Evolutionary conservation across 2,888 invertebrate species (phyloP), one percentile per base, ranked within the genome.

Genomic region (Noctua pronuba): DNA sequence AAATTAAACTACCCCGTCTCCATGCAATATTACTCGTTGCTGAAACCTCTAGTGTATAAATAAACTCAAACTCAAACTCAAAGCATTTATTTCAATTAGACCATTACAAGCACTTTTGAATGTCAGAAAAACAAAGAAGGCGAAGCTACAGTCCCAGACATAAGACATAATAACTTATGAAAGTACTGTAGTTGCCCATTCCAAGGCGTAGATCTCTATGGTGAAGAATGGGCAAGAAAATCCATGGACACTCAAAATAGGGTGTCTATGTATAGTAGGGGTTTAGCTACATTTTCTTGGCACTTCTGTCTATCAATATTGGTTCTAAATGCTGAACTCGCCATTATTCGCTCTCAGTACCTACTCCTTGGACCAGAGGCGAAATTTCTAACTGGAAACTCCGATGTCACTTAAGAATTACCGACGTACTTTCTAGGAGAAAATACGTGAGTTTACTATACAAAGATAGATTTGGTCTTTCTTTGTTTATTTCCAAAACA

Each of bases 351-450:
- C 24, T 31, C 46, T 46, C 35, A 44, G 10, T 31, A 2, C n/a
- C n/a, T n/a, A n/a, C 62, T 44, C 38, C 8, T 31, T 55, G 21
- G 1, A 75, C 35, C 49, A 0, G 35, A 44, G 10, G 16, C 2
- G 24, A 44, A 77, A 44, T 52, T 44, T 35, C 49, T 62, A n/a
- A 38, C 76, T 62, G 79, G 66, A 62, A 82, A 75, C 2, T 67
- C 49, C 60, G 18, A 28, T 44, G 44, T 3, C 3, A 35, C 7
- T 52, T 60, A 13, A 18, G 41, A 41, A 82, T 74, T 65, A 60
- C 49, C 49, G 4, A 38, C 16, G 41, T 60, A 60, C 24, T 52
- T 58, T 66, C 66, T 79, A 7, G 5, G 18, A n/a, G 49, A 82
- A 44, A 44, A 62, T 62, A 52, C 24, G 66, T 31, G 49, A 38